Percentiles rank a stretch among this genome's conserved stretches.
Evolutionary conservation across 2,888 invertebrate species (phyloP).

Genomic region (Eubasilissa splendida): DNA sequence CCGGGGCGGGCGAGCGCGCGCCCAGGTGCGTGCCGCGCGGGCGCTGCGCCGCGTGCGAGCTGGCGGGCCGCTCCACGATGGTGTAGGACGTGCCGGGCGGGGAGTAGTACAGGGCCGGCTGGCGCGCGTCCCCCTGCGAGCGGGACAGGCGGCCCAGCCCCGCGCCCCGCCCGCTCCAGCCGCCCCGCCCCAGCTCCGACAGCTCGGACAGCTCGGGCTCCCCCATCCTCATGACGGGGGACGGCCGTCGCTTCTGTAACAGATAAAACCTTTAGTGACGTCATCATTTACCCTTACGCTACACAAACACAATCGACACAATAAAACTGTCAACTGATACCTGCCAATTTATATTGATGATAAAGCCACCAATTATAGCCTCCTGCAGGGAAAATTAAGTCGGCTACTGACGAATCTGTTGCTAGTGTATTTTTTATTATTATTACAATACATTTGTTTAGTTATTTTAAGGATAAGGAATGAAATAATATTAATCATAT

Average conservation of each 20-base stretch:
- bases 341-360: no score
- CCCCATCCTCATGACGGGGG: conserved; percentile 75
- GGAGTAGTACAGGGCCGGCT: conserved; percentile 82
- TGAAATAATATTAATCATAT: no score
- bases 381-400: no score
- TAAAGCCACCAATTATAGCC: no score
- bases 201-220: conserved; percentile 73
- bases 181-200: conserved; percentile 70
- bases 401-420: no score
- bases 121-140: conserved; percentile 63
- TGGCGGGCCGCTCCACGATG: conserved; percentile 86
- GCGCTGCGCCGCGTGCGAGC: conserved; percentile 79
- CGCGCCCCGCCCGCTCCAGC: conserved; percentile 66
- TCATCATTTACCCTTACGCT: no score
- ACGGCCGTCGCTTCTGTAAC: conserved; percentile 58
- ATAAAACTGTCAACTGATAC: no score
- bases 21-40: conserved; percentile 80
- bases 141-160: conserved; percentile 72
- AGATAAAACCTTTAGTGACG: neutral
- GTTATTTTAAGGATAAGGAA: no score
- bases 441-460: no score
- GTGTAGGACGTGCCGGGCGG: conserved; percentile 92
- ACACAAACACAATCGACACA: no score
- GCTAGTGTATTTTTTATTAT: no score
- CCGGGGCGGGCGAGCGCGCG: conserved; percentile 76